Conservation (phyloP, 2,113 vertebrate species). For the Tringa solitaria region DNA sequence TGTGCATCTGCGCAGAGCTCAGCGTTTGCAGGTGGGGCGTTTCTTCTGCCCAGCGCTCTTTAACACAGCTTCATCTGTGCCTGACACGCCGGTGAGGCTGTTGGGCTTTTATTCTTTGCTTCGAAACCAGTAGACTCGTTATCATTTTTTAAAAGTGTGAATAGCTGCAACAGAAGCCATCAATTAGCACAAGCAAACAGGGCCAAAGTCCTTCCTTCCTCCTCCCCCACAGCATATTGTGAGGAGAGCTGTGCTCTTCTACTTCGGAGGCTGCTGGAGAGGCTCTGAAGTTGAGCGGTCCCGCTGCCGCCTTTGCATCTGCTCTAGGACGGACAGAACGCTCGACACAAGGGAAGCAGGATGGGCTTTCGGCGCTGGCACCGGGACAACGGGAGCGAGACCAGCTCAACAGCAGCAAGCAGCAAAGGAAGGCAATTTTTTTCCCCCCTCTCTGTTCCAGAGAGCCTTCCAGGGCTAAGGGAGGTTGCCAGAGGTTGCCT, state of each 20-base stretch:
- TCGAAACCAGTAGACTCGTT: slow-evolving; percentile 41
- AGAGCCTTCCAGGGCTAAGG: slow-evolving; percentile 64
- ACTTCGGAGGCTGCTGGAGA: slow-evolving; percentile 48
- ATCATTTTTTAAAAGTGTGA: slow-evolving; percentile 68
- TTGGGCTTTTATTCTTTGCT: slow-evolving; percentile 43
- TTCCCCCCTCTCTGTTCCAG: slow-evolving; percentile 53
- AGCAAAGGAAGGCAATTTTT: slow-evolving; percentile 16
- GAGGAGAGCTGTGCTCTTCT: slow-evolving; percentile 51
- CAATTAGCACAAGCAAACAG: slow-evolving; percentile 74
- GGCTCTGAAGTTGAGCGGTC: slow-evolving; percentile 54
- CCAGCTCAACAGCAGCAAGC: slow-evolving; percentile 36
- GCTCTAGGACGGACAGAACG: slow-evolving; percentile 36
- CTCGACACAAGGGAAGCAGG: not conserved
- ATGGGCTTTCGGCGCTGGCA: slow-evolving; percentile 37
- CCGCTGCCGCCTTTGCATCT: slow-evolving; percentile 45
- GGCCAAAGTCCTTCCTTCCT: slow-evolving; percentile 68
- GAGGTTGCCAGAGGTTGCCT: slow-evolving; percentile 64
- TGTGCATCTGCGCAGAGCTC: not conserved
- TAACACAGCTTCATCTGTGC: not conserved
- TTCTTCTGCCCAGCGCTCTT: not conserved
- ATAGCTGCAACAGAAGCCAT: slow-evolving; percentile 76
- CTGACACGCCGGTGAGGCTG: not conserved
- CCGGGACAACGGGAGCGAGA: slow-evolving; percentile 7
- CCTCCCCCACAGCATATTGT: slow-evolving; percentile 54
- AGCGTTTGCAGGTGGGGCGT: not conserved